Percentiles rank a stretch among this genome's conserved stretches.
Conservation (phyloP, 2,888 invertebrate species). For the Herminia tarsipennalis region DNA sequence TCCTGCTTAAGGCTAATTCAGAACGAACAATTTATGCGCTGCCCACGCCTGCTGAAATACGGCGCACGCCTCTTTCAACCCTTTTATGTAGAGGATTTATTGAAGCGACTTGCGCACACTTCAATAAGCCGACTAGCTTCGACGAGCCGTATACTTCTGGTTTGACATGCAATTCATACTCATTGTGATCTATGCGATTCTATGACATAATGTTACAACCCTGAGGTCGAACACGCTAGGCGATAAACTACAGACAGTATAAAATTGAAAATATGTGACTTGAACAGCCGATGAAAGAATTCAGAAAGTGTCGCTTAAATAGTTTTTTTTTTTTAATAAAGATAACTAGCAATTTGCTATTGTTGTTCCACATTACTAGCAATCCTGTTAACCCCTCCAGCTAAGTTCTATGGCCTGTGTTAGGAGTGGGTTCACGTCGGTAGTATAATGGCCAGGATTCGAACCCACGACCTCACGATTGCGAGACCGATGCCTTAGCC, state of each 20-base stretch:
- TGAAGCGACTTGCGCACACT: slow-evolving; percentile 66
- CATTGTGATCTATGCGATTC: slow-evolving; percentile 69
- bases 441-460: too few relatives aligned
- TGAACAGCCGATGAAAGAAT: slow-evolving; percentile 54
- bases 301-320: slow-evolving; percentile 53
- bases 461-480: too few relatives aligned
- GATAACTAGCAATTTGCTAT: too few relatives aligned
- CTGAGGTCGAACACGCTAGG: slow-evolving; percentile 56
- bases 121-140: slow-evolving; percentile 67
- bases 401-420: too few relatives aligned
- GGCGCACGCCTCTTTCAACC: slow-evolving; percentile 74
- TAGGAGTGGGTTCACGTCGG: too few relatives aligned
- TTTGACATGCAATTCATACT: slow-evolving; percentile 71
- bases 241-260: too few relatives aligned
- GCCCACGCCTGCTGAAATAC: slow-evolving; percentile 78
- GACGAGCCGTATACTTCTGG: slow-evolving; percentile 62
- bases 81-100: slow-evolving; percentile 81
- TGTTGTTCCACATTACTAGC: too few relatives aligned
- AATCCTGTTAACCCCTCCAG: too few relatives aligned
- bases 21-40: slow-evolving; percentile 75
- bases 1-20: slow-evolving; percentile 77
- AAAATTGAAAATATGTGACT: too few relatives aligned
- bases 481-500: too few relatives aligned
- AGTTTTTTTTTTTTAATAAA: too few relatives aligned
- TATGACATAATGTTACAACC: slow-evolving; percentile 57